Evolutionary conservation across 2,113 vertebrate genomes (phyloP), one percentile per base, ranked within the genome.

Genomic region (Amblyopsis rosae): DNA sequence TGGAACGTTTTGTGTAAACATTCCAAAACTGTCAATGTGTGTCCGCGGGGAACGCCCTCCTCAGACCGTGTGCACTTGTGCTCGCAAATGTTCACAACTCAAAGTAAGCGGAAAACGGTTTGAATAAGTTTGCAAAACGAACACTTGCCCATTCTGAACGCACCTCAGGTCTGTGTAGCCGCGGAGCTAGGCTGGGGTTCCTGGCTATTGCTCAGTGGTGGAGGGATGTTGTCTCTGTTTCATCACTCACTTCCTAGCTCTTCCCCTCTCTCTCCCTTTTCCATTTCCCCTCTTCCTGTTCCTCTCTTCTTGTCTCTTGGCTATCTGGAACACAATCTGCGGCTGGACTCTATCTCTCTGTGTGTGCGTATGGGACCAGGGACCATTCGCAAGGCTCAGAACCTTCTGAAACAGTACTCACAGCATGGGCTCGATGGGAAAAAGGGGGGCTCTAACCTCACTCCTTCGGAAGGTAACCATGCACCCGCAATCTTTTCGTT

Each of bases 381-480:
- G 94, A 99, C 98, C 92, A 98, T 99, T 94, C 97, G 98, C 91
- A 99, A 99, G 93, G 97, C 97, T 94, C 98, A 98, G 96, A 98
- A 98, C 91, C 98, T 99, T 94, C 96, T 99, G 93, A 99, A 99
- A 96, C 98, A 98, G 89, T 99, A 99, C 94, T 99, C 98, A 92
- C 96, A 99, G 95, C 96, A 99, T 94, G 96, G 96, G 95, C 96
- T 98, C 94, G 98, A 99, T 95, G 98, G 97, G 94, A 99, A 98
- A 96, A 99, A 97, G 94, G 96, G 95, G 94, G 95, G 95, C 90
- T 96, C 96, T 96, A 98, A 96, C 96, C 96, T 99, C 94, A 95
- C 95, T 93, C 95, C 96, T 94, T 90, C 94, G 92, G 98, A 99
- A 98, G 98, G 98, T 99, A 99, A 98, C 92, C 35, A 41, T 41